Evolutionary conservation across 2,113 vertebrate species (phyloP).

Genomic region (Stictonetta naevosa): DNA sequence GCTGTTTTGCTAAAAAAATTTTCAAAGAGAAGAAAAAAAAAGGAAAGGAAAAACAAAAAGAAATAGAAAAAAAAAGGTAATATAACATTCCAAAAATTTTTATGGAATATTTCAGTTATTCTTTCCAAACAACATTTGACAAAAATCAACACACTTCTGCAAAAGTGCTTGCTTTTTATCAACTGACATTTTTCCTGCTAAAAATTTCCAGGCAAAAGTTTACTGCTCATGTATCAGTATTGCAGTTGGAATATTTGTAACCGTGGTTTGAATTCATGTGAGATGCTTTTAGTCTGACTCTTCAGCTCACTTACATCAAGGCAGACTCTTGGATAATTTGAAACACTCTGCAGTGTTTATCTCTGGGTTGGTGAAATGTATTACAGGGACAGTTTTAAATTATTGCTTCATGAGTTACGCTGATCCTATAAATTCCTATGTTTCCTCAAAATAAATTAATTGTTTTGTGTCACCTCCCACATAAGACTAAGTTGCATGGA

Average conservation of each 20-base stretch:
- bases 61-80: background rate
- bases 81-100: background rate
- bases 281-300: conserved; percentile 53
- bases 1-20: background rate
- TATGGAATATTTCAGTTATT: background rate
- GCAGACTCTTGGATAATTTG: conserved; percentile 29
- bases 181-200: background rate
- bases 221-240: background rate
- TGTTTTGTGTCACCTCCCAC: conserved; percentile 27
- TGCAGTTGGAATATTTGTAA: conserved; percentile 3
- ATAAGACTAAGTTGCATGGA: background rate
- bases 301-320: conserved; percentile 8
- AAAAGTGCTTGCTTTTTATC: background rate
- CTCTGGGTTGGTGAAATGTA: conserved; percentile 19
- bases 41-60: background rate
- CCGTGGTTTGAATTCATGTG: conserved; percentile 28
- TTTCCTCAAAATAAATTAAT: conserved; percentile 32
- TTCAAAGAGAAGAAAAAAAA: background rate
- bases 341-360: conserved; percentile 49
- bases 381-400: conserved; percentile 38
- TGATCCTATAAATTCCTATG: background rate
- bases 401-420: background rate
- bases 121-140: background rate
- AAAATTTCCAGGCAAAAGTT: conserved; percentile 1
- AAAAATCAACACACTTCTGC: background rate